phyloP scores from a whole-genome alignment of 2,113 vertebrate species.

The Hirundichthys speculiger region DNA sequence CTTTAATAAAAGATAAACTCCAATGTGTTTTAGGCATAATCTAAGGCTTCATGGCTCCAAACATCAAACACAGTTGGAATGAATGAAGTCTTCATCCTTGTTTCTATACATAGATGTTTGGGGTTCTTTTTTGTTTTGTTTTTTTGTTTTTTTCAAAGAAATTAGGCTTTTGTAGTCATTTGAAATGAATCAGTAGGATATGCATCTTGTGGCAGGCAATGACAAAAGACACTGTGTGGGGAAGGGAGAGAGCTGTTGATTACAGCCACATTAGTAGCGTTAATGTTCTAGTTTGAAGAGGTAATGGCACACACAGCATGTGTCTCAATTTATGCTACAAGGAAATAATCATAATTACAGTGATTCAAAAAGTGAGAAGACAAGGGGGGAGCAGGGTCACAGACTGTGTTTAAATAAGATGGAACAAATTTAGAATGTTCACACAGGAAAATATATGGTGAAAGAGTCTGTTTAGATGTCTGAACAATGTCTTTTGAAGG shows the following conservation, averaged over 20 bases:
- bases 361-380: slow-evolving; percentile 13
- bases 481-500: slow-evolving; percentile 2
- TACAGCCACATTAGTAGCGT: slow-evolving; percentile 19
- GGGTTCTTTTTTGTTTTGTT: slow-evolving; percentile 1
- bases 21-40: slow-evolving; percentile 24
- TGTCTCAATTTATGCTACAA: slow-evolving; percentile 20
- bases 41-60: slow-evolving; percentile 20
- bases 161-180: too few species aligned
- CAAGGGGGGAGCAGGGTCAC: background rate
- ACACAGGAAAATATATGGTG: background rate
- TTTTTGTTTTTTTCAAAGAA: too few species aligned
- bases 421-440: background rate
- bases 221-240: slow-evolving; percentile 13
- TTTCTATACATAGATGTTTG: slow-evolving; percentile 9
- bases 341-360: slow-evolving; percentile 39
- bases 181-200: too few species aligned
- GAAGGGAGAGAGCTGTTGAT: slow-evolving; percentile 19
- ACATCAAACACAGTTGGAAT: slow-evolving; percentile 25
- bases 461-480: background rate
- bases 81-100: slow-evolving; percentile 24
- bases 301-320: slow-evolving; percentile 40
- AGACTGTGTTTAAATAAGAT: background rate
- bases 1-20: slow-evolving; percentile 43
- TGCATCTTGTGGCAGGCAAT: background rate
- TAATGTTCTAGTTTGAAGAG: slow-evolving; percentile 26